Percentiles rank a stretch among this genome's conserved stretches.
Conservation (phyloP, 2,113 vertebrate genomes). For the Forbesichthys papilliferus region DNA sequence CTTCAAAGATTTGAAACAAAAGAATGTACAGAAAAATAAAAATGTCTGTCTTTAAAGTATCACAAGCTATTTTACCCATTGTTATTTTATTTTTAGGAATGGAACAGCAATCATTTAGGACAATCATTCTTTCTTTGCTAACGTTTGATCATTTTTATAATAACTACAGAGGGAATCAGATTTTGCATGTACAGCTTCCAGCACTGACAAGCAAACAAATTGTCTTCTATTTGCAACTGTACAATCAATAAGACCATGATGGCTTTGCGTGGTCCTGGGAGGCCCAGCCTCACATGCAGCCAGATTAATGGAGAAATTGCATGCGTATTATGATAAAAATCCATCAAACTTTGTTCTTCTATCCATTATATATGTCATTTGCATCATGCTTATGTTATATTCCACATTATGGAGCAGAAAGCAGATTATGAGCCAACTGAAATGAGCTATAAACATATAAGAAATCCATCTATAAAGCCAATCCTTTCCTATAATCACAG, state of each 20-base stretch:
- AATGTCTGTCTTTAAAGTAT: conserved; percentile 15
- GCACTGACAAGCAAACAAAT: conserved; percentile 44
- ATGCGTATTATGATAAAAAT: conserved; percentile 47
- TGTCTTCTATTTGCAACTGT: conserved; percentile 17
- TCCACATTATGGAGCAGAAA: conserved; percentile 36
- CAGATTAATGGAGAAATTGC: conserved; percentile 43
- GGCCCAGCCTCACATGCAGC: conserved; percentile 15
- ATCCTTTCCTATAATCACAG: conserved; percentile 51
- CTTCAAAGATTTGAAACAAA: conserved; percentile 66
- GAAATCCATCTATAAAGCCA: conserved; percentile 46
- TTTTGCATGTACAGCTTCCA: conserved; percentile 37
- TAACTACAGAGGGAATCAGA: conserved; percentile 58
- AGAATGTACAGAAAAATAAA: conserved; percentile 21
- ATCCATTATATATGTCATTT: conserved; percentile 28
- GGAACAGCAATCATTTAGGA: conserved; percentile 39
- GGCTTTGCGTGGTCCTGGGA: conserved; percentile 21
- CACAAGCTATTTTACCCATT: neutral
- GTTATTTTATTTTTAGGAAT: conserved; percentile 36
- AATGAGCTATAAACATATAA: conserved; percentile 55
- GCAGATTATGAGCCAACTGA: conserved; percentile 38
- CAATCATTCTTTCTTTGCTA: conserved; percentile 30
- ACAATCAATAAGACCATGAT: conserved; percentile 24
- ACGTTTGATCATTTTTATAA: conserved; percentile 42
- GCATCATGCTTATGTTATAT: conserved; percentile 49
- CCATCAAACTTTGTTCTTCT: conserved; percentile 41